Evolutionary conservation across 35 echinoderm and acorn worm species (phyloP).

Genomic region (Heliocidaris tuberculata): DNA sequence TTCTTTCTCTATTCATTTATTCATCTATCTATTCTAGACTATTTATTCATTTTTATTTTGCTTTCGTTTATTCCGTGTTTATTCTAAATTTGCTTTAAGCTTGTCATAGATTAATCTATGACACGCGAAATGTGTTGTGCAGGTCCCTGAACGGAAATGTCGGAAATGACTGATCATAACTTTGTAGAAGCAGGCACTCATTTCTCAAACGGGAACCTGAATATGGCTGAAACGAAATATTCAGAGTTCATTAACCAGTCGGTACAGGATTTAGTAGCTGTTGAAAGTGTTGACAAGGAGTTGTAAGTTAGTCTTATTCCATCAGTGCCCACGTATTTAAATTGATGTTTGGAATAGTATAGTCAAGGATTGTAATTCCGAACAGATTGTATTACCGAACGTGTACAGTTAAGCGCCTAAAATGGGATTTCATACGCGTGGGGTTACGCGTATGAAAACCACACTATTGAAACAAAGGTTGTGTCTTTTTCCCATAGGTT

Average conservation of each 20-base stretch:
- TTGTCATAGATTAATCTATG: background rate
- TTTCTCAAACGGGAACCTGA: background rate
- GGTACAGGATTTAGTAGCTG: background rate
- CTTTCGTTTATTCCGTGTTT: no score
- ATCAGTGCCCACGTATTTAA: background rate
- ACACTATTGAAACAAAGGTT: no score
- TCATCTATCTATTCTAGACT: no score
- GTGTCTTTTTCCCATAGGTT: no score
- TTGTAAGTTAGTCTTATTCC: background rate
- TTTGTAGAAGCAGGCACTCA: conserved; percentile 27
- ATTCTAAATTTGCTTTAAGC: no score
- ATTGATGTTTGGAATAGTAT: background rate
- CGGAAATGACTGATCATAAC: background rate
- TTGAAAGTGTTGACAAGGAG: background rate
- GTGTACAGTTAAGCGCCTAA: no score
- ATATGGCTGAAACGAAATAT: conserved; percentile 27
- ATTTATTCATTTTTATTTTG: no score
- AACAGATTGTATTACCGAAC: no score
- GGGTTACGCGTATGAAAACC: no score
- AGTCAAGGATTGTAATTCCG: no score
- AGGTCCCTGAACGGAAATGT: background rate
- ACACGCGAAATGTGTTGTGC: background rate
- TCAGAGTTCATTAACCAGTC: conserved; percentile 37
- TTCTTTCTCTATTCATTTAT: no score
- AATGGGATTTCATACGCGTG: no score